Evolutionary conservation across 2,113 vertebrate genomes (phyloP), one percentile per base, ranked within the genome.

Genomic region (Semicossyphus pulcher): DNA sequence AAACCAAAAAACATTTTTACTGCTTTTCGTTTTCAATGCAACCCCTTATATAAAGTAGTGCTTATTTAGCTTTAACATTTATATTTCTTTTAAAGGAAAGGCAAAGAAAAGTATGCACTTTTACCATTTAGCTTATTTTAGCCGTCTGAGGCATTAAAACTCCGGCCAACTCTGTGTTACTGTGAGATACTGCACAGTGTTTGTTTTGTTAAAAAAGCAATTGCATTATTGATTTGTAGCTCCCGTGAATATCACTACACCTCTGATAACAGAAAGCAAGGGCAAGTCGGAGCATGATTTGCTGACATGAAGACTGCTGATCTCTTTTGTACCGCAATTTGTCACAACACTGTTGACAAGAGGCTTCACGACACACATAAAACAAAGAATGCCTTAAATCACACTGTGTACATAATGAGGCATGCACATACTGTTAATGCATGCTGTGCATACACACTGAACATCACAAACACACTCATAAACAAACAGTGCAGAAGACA

Each of bases 311-410:
- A 71, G 80, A 73, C 86, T 69, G 51, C 84, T 85, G 81, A 90
- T 87, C 81, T 66, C 85, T 69, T 85, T 91, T 90, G 89, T 89
- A 37, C 76, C 57, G 80, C 78, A 80, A 88, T 89, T 86, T 89
- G 85, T 88, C 81, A 86, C 26, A 82, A 81, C 81, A 68, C 67
- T 76, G 80, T 83, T 79, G 89, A 93, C 89, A 84, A 83, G 75
- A 65, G 82, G 72, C 77, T 78, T 58, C 69, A 36, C 57, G 37
- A 60, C 51, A 28, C 62, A 60, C 72, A 51, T 56, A 71, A 11
- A 61, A 68, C 66, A 62, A 74, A 41, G 26, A 72, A 72, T 36
- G 60, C 58, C 58, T 66, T 37, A 44, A 74, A 73, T 71, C 59
- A 69, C 62, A 78, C 39, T 56, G 75, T 75, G 53, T 76, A 54